Conservation (phyloP, 2,888 invertebrate species). For the Phaonia tiefii region DNA sequence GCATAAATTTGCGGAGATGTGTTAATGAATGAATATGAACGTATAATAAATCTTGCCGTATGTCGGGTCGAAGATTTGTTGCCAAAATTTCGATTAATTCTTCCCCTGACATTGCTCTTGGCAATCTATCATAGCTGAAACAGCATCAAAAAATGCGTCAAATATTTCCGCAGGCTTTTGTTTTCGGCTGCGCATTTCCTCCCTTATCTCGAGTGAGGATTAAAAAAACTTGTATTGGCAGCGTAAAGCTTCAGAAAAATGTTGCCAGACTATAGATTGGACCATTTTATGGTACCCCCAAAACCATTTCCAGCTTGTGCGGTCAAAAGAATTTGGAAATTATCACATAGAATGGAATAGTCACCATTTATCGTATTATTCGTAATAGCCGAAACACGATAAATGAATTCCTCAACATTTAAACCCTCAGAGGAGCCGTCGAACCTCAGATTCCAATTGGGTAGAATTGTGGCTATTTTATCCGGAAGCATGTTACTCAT, state of each 20-base stretch:
- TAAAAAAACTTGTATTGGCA: constrained; percentile 10
- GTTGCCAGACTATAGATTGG: background rate
- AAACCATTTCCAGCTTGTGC: constrained; percentile 35
- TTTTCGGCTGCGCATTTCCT: too few relatives aligned
- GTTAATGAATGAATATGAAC: constrained; percentile 21
- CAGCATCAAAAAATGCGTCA: constrained; percentile 36
- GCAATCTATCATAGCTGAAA: constrained; percentile 25
- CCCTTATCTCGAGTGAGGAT: too few relatives aligned
- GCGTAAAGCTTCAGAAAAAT: constrained; percentile 27
- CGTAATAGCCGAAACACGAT: constrained; percentile 35
- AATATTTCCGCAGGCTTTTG: constrained; percentile 19
- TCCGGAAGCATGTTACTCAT: background rate
- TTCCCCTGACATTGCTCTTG: background rate
- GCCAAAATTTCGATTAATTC: constrained; percentile 39
- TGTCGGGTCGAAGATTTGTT: constrained; percentile 39
- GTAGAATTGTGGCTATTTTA: constrained; percentile 12
- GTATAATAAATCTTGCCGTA: constrained; percentile 39
- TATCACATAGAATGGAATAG: constrained; percentile 30
- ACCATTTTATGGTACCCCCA: constrained; percentile 46
- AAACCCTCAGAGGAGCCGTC: constrained; percentile 42
- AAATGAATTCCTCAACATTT: constrained; percentile 55
- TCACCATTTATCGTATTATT: constrained; percentile 15
- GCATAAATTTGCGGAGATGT: constrained; percentile 20
- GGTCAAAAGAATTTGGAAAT: constrained; percentile 31
- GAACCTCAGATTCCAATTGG: constrained; percentile 49